A percentile compares a stretch with the other conserved stretches of the same genome.
Evolutionary conservation across 2,113 vertebrate species (phyloP).

Genomic region (Silurus asotus): DNA sequence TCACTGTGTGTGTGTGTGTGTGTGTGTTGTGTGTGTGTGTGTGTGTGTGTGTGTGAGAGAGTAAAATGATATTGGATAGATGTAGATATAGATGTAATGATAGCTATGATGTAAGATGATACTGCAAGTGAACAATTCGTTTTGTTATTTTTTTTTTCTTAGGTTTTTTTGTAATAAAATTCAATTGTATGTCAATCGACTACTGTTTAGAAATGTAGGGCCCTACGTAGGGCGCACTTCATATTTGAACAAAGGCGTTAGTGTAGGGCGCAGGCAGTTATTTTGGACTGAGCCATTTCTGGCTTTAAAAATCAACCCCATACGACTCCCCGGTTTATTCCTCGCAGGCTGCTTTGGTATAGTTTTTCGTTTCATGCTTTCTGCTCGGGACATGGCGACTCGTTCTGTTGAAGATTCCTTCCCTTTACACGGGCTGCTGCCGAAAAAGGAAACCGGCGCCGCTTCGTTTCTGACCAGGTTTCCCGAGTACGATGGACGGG

Average conservation of each 20-base stretch:
- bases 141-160: too few relatives aligned
- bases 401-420: slow-evolving; percentile 85
- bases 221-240: not conserved
- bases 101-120: too few relatives aligned
- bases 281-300: not conserved
- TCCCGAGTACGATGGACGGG: slow-evolving; percentile 90
- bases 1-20: too few relatives aligned
- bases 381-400: slow-evolving; percentile 80
- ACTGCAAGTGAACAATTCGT: too few relatives aligned
- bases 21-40: too few relatives aligned
- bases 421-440: slow-evolving; percentile 91
- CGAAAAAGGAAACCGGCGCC: slow-evolving; percentile 95
- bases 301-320: slow-evolving; percentile 66
- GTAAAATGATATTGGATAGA: too few relatives aligned
- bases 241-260: not conserved
- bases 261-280: not conserved
- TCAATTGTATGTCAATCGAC: not conserved
- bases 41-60: too few relatives aligned
- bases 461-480: slow-evolving; percentile 86
- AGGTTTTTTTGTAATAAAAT: not conserved
- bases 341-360: slow-evolving; percentile 53
- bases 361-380: slow-evolving; percentile 71
- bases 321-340: slow-evolving; percentile 29
- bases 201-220: not conserved
- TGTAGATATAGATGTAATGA: too few relatives aligned